Conservation (phyloP, 2,797 vertebrate species). For the Tolypeutes matacus region DNA sequence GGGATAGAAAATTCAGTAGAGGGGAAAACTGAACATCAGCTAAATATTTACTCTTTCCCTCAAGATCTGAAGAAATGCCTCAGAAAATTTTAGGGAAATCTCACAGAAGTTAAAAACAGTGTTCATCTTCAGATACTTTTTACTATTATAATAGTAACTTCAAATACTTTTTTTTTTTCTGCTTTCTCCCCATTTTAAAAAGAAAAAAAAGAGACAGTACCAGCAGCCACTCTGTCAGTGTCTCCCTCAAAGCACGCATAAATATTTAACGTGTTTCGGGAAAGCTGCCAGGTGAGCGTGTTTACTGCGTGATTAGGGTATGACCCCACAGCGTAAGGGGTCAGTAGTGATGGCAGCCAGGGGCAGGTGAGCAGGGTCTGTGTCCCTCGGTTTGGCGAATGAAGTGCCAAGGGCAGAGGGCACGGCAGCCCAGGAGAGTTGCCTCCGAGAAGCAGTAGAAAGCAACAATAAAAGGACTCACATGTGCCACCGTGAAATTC, state of each 20-base stretch:
- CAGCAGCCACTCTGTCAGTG: slow-evolving; percentile 73
- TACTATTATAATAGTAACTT: slow-evolving; percentile 37
- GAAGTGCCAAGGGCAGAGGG: background rate
- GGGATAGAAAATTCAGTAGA: background rate
- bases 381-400: accelerated
- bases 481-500: background rate
- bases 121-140: slow-evolving; percentile 12
- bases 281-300: slow-evolving; percentile 80
- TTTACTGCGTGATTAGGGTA: slow-evolving; percentile 81
- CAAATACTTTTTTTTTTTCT: slow-evolving; percentile 74
- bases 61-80: slow-evolving; percentile 10
- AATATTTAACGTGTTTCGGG: slow-evolving; percentile 78
- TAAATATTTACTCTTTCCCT: slow-evolving; percentile 44
- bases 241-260: slow-evolving; percentile 73
- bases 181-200: background rate
- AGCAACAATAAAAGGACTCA: background rate
- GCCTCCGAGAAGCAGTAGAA: background rate
- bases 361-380: background rate
- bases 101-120: slow-evolving; percentile 52
- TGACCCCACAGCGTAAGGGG: slow-evolving; percentile 81
- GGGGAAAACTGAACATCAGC: background rate
- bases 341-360: slow-evolving; percentile 80
- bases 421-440: background rate
- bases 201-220: slow-evolving; percentile 62
- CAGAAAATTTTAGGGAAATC: slow-evolving; percentile 40